Percentiles rank a stretch among this genome's conserved stretches.
These are phyloP conservation scores for Eumeta japonica DNA, from an alignment of 1,140 invertebrate species.

Conservation along the genomic window DNA sequence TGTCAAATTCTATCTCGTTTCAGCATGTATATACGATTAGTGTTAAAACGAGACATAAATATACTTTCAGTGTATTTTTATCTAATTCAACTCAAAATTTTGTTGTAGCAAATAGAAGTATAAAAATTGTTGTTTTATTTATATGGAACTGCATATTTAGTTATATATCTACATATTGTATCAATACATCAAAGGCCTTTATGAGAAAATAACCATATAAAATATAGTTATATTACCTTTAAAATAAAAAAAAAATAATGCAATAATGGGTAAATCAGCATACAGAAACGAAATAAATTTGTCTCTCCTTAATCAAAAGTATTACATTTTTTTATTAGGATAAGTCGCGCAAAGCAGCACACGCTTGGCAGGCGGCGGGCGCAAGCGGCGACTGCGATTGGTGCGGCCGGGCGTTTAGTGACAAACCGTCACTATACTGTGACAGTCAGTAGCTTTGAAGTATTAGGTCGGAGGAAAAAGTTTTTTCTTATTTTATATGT, in stretches of 20 bases:
- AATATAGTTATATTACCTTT: background rate
- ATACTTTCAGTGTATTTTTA: no score
- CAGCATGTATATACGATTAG: no score
- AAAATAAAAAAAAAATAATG: background rate
- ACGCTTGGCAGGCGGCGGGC: conserved; percentile 76
- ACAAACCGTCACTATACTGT: conserved; percentile 69
- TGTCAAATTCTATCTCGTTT: no score
- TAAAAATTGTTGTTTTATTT: background rate
- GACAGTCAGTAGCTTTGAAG: conserved; percentile 48
- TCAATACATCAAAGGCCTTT: background rate
- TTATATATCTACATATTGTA: background rate
- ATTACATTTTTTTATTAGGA: conserved; percentile 48
- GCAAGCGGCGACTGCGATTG: conserved; percentile 77
- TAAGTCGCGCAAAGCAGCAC: conserved; percentile 68
- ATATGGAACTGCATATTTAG: background rate
- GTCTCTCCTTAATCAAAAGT: background rate
- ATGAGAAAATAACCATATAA: background rate
- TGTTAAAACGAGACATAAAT: no score
- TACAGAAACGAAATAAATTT: background rate
- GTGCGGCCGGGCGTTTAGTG: conserved; percentile 76
- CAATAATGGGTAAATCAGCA: background rate
- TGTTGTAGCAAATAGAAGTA: background rate
- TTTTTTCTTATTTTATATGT: no score
- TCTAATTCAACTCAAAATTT: background rate
- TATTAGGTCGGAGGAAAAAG: no score